Evolutionary conservation across 2,888 invertebrate genomes (phyloP).

Genomic region (Hirudinaria manillensis): DNA sequence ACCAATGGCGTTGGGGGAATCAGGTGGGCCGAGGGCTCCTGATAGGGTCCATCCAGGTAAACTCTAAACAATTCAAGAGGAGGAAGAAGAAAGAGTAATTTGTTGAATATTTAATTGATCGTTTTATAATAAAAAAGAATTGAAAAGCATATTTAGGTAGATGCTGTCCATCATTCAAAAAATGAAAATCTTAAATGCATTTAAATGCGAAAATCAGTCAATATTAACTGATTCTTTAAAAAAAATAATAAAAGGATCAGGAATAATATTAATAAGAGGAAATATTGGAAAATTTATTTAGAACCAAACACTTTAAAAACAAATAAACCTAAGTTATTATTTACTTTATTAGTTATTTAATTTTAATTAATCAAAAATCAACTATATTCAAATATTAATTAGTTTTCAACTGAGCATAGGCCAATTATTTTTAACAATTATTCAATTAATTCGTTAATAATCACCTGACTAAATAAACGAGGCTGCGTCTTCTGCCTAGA

Average conservation of each 20-base stretch:
- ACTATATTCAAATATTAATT: too few relatives aligned
- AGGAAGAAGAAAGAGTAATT: neutral
- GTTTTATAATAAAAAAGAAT: neutral
- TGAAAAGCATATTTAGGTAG: neutral
- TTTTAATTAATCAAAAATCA: too few relatives aligned
- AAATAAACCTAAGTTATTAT: too few relatives aligned
- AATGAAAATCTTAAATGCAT: too few relatives aligned
- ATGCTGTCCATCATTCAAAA: too few relatives aligned
- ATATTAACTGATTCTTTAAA: neutral
- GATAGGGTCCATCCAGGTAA: constrained; percentile 39
- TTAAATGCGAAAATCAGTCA: neutral
- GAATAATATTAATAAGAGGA: neutral
- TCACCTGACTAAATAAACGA: constrained; percentile 39
- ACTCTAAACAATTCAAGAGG: constrained; percentile 34
- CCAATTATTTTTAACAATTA: too few relatives aligned
- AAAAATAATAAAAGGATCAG: neutral
- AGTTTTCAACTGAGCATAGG: too few relatives aligned
- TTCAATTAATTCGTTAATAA: neutral
- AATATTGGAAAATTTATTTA: neutral
- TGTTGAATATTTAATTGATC: neutral
- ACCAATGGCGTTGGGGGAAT: constrained; percentile 38
- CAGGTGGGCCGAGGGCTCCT: constrained; percentile 36
- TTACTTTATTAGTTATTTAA: too few relatives aligned
- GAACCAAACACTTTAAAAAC: neutral
- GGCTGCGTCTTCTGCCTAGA: constrained; percentile 31